phyloP scores from a whole-genome alignment of 1,140 invertebrate species.

The Bacillus rossius region DNA sequence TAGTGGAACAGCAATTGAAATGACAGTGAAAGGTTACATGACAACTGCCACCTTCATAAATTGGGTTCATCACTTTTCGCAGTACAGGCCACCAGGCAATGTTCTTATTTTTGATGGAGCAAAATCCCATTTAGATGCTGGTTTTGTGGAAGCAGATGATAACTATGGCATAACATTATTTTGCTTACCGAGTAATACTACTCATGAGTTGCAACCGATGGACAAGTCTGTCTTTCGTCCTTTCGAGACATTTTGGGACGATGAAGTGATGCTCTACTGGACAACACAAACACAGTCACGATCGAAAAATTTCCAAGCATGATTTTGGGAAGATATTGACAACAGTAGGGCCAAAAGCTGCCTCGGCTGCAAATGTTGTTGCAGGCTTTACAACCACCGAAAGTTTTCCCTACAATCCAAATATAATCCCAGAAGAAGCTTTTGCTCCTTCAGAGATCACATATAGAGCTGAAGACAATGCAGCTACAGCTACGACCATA shows the following conservation, averaged over 20 bases:
- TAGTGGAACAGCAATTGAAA: slow-evolving; percentile 27
- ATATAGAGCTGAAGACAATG: too few species aligned
- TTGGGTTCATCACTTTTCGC: slow-evolving; percentile 34
- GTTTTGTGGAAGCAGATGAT: slow-evolving; percentile 33
- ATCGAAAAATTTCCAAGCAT: slow-evolving; percentile 28
- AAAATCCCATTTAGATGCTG: slow-evolving; percentile 30
- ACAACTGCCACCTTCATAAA: slow-evolving; percentile 32
- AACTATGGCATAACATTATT: slow-evolving; percentile 32
- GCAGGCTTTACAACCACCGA: slow-evolving; percentile 32
- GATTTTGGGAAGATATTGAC: slow-evolving; percentile 34
- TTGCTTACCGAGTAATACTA: slow-evolving; percentile 37
- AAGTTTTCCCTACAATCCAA: slow-evolving; percentile 27
- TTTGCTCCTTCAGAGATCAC: slow-evolving; percentile 31
- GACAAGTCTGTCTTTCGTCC: slow-evolving; percentile 35
- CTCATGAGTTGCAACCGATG: slow-evolving; percentile 39
- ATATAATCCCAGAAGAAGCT: slow-evolving; percentile 30
- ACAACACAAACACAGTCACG: slow-evolving; percentile 9
- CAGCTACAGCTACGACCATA: too few species aligned
- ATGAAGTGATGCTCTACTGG: slow-evolving; percentile 26
- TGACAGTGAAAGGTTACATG: slow-evolving; percentile 39
- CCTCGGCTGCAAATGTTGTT: slow-evolving; percentile 25
- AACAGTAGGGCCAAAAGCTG: slow-evolving; percentile 30
- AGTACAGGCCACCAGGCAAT: slow-evolving; percentile 29
- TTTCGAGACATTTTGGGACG: slow-evolving; percentile 37
- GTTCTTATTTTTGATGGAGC: slow-evolving; percentile 38